Evolutionary conservation across 2,888 invertebrate species (phyloP), one percentile per base, ranked within the genome.

Genomic region (Poecilus cupreus): DNA sequence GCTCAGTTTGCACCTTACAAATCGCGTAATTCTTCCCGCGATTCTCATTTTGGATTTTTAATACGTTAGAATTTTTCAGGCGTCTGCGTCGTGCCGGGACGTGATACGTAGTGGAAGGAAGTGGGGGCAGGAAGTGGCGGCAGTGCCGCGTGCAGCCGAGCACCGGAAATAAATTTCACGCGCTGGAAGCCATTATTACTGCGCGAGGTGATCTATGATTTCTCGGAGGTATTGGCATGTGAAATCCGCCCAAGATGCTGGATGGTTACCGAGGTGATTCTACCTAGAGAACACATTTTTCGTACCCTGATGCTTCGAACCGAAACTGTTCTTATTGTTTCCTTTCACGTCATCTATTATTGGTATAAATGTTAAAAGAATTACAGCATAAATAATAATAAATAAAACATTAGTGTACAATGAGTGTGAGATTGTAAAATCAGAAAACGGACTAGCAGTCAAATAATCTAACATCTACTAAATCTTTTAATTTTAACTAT

Each of bases 171-270:
- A 76, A 51, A 76, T 76, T 76, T 76, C 51, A 49, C 37, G 76
- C 26, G 49, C 76, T 54, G 37, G 54, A 76, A 57, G 51, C 54
- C 37, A 76, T 76, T 76, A 76, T 76, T 76, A 76, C 76, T 54
- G 20, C 39, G 20, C 49, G 57, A 37, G 32, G 76, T 76, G 76
- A 76, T 76, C 57, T 76, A 76, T 76, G 76, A 76, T 76, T 76
- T 76, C 76, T 76, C 54, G 26, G 20, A 57, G 76, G 76, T 76
- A 76, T 76, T 76, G 76, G 76, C 76, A 76, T 76, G 54, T 54
- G 76, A 76, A 76, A 76, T 76, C 74, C 26, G 26, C 74, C 46
- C 74, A 22, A 22, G 72, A 72, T 72, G 39, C 46, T 6, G 4
- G 32, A 32, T 32, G 32, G 32, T 32, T 32, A 32, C 32, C 6